Base-by-base conservation (phyloP, 2,113 vertebrate genomes). In the Mobula birostris region DNA sequence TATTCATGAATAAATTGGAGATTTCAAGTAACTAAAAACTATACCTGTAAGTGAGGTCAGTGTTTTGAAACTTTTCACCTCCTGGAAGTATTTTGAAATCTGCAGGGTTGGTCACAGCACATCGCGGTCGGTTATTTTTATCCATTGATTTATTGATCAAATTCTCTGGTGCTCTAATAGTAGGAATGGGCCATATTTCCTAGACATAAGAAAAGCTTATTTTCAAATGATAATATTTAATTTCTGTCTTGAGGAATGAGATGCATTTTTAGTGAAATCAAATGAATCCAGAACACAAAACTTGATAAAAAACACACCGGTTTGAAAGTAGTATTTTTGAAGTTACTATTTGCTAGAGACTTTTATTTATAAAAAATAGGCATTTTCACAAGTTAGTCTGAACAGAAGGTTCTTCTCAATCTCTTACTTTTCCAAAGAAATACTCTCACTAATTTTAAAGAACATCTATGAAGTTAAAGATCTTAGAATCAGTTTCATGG, bases 1-100 rank as follows among this genome's bases (percentile, higher is more conserved):
- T 70, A 17, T 70, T 70, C 11, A 11, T 70, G 11, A 11, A 66
- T 90, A 27, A 66, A 32, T n/a, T 19, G 14, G n/a, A 2, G 27
- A 19, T 32, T 61, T 32, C 85, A 90, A n/a, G 6, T 32, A 66
- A 66, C 5, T 24, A 32, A 32, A 14, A 19, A 66, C 61, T 90
- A 19, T 90, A 90, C 85, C 85, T 90, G 85, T 90, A 90, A 29
- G 85, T 90, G 85, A 90, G 29, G n/a, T 66, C 6, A 7, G n/a
- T 15, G 1, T 17, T 66, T 90, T n/a, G 12, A 66, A 90, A 90
- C 0, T 0, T 63, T 6, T 0, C 1, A 66, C 12, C 12, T 8
- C 5, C 1, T 66, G 61, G 85, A 17, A 19, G 2, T 15, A 32
- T 4, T 0, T 32, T 63, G 85, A 63, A 32, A 0, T 32, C 27